phyloP scores from a whole-genome alignment of 2,888 invertebrate species.

The Drosophila seclusa region DNA sequence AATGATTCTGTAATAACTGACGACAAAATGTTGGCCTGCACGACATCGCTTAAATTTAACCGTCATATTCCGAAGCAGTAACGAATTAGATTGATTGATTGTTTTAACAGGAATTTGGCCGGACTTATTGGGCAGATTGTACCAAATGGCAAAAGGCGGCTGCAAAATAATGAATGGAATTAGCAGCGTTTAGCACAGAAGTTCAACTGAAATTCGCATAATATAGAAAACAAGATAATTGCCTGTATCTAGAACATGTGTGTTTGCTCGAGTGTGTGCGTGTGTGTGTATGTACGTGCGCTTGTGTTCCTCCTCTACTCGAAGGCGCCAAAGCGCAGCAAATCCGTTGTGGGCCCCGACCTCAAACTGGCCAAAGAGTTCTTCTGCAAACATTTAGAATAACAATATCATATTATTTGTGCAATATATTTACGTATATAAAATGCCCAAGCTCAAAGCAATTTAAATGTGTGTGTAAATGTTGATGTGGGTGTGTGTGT shows the following conservation, averaged over 20 bases:
- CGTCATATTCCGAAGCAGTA: slow-evolving; percentile 43
- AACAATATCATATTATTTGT: slow-evolving; percentile 56
- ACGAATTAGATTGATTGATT: slow-evolving; percentile 70
- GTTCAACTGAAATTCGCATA: slow-evolving; percentile 4
- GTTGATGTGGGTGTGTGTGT: neutral
- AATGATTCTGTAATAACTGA: slow-evolving; percentile 31
- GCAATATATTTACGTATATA: neutral
- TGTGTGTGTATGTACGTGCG: neutral
- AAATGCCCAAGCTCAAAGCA: slow-evolving; percentile 23
- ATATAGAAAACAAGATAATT: slow-evolving; percentile 37
- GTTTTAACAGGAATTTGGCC: slow-evolving; percentile 49
- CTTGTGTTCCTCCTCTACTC: slow-evolving; percentile 43
- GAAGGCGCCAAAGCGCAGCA: slow-evolving; percentile 75
- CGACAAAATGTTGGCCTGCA: slow-evolving; percentile 45
- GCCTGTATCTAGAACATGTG: slow-evolving; percentile 42
- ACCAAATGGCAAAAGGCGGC: slow-evolving; percentile 38
- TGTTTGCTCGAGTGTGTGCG: neutral
- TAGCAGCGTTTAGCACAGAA: slow-evolving; percentile 55
- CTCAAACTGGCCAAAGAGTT: slow-evolving; percentile 68
- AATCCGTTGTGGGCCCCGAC: slow-evolving; percentile 65
- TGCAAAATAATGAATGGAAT: slow-evolving; percentile 66
- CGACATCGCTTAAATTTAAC: slow-evolving; percentile 48
- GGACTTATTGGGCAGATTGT: slow-evolving; percentile 19
- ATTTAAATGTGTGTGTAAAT: slow-evolving; percentile 8
- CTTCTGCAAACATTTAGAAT: slow-evolving; percentile 75